Conservation (phyloP, 2,113 vertebrate species). For the Taurulus bubalis region DNA sequence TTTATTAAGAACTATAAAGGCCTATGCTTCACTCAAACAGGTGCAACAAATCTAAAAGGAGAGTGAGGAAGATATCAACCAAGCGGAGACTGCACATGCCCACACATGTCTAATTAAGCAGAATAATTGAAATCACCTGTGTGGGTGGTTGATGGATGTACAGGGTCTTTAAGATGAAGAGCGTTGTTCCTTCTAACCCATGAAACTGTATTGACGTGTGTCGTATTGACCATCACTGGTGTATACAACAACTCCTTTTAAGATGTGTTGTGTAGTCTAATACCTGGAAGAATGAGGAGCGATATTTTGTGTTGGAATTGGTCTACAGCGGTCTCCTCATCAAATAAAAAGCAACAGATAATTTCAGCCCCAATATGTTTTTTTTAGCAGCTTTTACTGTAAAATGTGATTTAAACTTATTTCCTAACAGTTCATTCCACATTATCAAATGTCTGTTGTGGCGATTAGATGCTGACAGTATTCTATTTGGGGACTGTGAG, state of each 20-base stretch:
- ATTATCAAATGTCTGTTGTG: conserved; percentile 24
- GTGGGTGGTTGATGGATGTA: conserved; percentile 35
- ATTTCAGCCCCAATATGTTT: not conserved
- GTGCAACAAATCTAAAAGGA: conserved; percentile 21
- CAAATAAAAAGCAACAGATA: conserved; percentile 20
- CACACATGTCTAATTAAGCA: conserved; percentile 43
- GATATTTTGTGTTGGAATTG: not conserved
- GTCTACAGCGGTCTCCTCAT: not conserved
- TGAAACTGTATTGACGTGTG: conserved; percentile 15
- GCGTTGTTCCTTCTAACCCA: not conserved
- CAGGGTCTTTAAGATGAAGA: not conserved
- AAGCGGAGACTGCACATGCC: conserved; percentile 24
- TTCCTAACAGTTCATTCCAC: conserved; percentile 14
- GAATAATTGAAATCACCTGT: conserved; percentile 25
- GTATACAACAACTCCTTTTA: not conserved
- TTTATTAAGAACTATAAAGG: not conserved
- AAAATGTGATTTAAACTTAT: conserved; percentile 5
- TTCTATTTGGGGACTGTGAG: conserved; percentile 61
- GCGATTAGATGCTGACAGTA: conserved; percentile 40
- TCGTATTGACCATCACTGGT: not conserved
- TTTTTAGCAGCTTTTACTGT: not conserved
- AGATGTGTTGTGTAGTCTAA: not conserved
- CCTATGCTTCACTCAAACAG: not conserved
- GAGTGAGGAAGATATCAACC: not conserved
- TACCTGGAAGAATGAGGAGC: not conserved